Conservation (phyloP, 1,140 invertebrate species). For the Thaumatotibia leucotreta region DNA sequence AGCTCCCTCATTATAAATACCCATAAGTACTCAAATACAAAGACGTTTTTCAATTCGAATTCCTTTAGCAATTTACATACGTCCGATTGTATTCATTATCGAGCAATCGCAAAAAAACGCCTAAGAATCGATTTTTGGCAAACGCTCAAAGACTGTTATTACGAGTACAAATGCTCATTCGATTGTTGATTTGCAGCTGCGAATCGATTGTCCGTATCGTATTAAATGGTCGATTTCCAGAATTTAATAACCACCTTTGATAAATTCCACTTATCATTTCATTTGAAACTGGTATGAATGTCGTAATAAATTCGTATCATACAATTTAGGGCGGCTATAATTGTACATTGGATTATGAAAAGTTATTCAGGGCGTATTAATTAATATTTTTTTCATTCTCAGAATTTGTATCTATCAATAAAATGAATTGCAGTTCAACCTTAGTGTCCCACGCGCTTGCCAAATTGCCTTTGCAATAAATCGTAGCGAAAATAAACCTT, state of each 20-base stretch:
- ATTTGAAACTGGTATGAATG: neutral
- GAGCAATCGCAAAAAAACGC: slow-evolving; percentile 6
- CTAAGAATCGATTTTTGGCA: slow-evolving; percentile 26
- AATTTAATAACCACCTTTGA: slow-evolving; percentile 25
- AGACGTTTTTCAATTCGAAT: neutral
- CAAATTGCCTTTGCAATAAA: neutral
- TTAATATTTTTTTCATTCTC: neutral
- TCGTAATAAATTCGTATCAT: neutral
- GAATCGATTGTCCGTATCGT: slow-evolving; percentile 26
- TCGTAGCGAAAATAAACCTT: neutral
- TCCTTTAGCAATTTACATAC: neutral
- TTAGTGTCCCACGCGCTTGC: neutral
- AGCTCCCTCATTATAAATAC: neutral
- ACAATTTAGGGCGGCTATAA: neutral
- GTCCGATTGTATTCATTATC: slow-evolving; percentile 2
- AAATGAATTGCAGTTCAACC: neutral
- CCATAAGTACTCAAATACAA: neutral
- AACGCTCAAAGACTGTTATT: slow-evolving; percentile 33
- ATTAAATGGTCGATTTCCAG: slow-evolving; percentile 28
- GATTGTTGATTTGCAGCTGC: slow-evolving; percentile 36
- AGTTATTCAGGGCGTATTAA: neutral
- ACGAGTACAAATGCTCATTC: slow-evolving; percentile 34
- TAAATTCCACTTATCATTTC: neutral
- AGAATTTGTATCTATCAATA: slow-evolving; percentile 4
- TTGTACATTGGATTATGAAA: neutral